Percentiles rank a stretch among this genome's conserved stretches.
phyloP scores from a whole-genome alignment of 35 echinoderm and acorn worm genomes.

The Antedon bifida region DNA sequence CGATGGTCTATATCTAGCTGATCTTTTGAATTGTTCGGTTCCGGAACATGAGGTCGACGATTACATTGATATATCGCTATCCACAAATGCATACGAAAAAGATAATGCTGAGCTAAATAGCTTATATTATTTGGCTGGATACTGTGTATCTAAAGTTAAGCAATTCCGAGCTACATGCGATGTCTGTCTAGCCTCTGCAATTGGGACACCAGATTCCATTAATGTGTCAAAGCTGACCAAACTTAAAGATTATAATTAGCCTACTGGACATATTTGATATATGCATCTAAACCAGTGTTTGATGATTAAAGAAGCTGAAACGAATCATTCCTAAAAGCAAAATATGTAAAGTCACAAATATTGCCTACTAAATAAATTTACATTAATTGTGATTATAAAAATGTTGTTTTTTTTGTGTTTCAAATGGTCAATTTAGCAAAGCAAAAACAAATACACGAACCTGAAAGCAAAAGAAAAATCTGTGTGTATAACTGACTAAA shows the following conservation, averaged over 20 bases:
- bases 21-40: slow-evolving; percentile 2
- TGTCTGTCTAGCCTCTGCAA: not conserved
- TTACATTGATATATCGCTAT: not conserved
- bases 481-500: too few relatives aligned
- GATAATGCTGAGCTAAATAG: not conserved
- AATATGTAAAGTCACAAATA: too few relatives aligned
- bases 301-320: not conserved
- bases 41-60: not conserved
- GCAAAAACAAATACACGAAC: too few relatives aligned
- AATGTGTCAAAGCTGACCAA: not conserved
- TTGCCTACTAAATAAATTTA: too few relatives aligned
- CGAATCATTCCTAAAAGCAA: too few relatives aligned
- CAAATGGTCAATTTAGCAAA: too few relatives aligned
- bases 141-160: not conserved
- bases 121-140: not conserved
- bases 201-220: not conserved
- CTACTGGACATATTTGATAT: not conserved
- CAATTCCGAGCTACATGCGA: not conserved
- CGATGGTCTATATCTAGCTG: slow-evolving; percentile 9
- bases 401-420: too few relatives aligned
- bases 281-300: not conserved
- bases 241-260: not conserved
- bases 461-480: too few relatives aligned
- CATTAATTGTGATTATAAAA: too few relatives aligned
- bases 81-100: not conserved